phyloP scores from a whole-genome alignment of 1,140 invertebrate species.

The Philopotamus ludificatus region DNA sequence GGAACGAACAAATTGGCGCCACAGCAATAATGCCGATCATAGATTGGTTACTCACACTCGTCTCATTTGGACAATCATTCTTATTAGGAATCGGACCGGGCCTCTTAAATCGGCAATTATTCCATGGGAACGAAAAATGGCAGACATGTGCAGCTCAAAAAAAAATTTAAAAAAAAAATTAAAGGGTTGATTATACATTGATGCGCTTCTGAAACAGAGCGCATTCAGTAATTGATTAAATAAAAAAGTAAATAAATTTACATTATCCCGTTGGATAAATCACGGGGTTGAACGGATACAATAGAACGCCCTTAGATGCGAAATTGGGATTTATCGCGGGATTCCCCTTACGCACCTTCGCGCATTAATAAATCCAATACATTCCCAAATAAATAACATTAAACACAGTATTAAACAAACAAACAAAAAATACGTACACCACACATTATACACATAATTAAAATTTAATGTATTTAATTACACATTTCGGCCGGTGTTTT shows the following conservation, averaged over 20 bases:
- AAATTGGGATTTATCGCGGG: conserved; percentile 25
- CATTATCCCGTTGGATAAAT: too few species aligned
- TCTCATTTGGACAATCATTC: conserved; percentile 26
- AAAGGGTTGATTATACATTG: not conserved
- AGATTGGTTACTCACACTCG: conserved; percentile 28
- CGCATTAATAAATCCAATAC: conserved; percentile 10
- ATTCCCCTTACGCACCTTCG: not conserved
- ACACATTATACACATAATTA: too few species aligned
- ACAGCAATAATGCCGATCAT: conserved; percentile 21
- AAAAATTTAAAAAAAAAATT: not conserved
- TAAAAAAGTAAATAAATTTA: too few species aligned
- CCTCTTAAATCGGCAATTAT: conserved; percentile 19
- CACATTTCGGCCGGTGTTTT: conserved; percentile 17
- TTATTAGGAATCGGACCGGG: conserved; percentile 18
- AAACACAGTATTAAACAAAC: not conserved
- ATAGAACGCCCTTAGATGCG: conserved; percentile 17
- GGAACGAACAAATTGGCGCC: conserved; percentile 30
- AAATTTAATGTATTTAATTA: conserved; percentile 4
- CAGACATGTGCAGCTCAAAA: too few species aligned
- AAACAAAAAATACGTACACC: too few species aligned
- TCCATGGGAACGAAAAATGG: not conserved
- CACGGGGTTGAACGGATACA: too few species aligned
- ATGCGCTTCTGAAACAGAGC: too few species aligned
- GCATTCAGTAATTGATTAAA: too few species aligned
- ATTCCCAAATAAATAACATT: not conserved